Conservation (phyloP, 2,888 invertebrate species). For the Macrophya alboannulata region DNA sequence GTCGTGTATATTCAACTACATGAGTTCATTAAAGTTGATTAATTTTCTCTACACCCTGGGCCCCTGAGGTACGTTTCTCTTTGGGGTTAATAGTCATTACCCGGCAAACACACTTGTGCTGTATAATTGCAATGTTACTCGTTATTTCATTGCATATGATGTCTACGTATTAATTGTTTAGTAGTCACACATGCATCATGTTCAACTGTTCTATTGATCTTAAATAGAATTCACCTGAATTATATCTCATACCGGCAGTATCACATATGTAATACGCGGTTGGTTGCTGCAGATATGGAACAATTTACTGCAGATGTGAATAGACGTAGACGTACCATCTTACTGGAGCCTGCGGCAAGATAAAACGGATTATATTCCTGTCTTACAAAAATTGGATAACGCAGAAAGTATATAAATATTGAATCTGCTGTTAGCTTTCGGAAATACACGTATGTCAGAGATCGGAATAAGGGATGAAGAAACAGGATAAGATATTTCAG, state of each 20-base stretch:
- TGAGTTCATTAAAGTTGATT: too few species aligned
- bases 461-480: background rate
- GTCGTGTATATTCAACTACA: too few species aligned
- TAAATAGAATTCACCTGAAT: constrained; percentile 1
- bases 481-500: background rate
- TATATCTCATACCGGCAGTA: background rate
- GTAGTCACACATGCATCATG: background rate
- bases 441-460: background rate
- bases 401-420: background rate
- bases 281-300: background rate
- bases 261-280: background rate
- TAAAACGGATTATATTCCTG: background rate
- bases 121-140: background rate
- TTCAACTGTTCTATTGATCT: constrained; percentile 5
- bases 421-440: background rate
- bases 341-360: background rate
- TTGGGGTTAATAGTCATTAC: too few species aligned
- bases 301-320: background rate
- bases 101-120: background rate
- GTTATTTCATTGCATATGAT: background rate
- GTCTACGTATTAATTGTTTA: background rate
- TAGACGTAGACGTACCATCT: background rate
- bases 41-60: too few species aligned
- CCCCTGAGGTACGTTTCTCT: too few species aligned
- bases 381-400: background rate